Evolutionary conservation across 92 coral and sea anemone species (phyloP).

Genomic region (Porites rus): DNA sequence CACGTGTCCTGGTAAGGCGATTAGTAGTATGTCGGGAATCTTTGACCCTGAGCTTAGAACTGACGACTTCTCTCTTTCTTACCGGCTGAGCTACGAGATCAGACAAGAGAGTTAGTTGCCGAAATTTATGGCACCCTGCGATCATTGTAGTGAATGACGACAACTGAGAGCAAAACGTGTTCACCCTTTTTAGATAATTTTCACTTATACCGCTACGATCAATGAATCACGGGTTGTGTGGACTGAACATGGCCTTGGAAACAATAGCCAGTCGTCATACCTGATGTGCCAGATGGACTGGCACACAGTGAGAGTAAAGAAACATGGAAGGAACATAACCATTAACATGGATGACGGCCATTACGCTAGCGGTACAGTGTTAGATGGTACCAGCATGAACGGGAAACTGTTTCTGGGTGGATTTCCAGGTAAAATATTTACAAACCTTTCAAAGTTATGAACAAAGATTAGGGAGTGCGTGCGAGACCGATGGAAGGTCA

Average conservation of each 20-base stretch:
- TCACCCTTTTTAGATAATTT: constrained; percentile 28
- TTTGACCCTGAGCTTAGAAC: no score
- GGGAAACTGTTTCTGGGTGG: constrained; percentile 75
- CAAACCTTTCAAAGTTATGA: neutral
- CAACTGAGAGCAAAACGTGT: neutral
- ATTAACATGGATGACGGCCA: constrained; percentile 50
- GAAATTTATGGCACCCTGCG: neutral
- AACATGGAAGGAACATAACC: constrained; percentile 32
- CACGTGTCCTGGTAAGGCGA: no score
- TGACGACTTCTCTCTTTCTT: no score
- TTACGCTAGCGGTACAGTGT: constrained; percentile 29
- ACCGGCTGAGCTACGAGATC: no score
- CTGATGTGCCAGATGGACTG: constrained; percentile 81
- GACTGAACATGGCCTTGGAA: constrained; percentile 63
- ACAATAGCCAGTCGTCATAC: constrained; percentile 60
- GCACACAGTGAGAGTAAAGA: constrained; percentile 66
- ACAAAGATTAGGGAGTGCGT: neutral
- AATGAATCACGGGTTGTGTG: constrained; percentile 60
- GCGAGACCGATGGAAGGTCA: no score
- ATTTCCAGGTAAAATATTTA: constrained; percentile 60
- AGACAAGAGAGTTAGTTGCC: no score
- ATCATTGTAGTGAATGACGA: neutral
- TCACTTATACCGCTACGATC: constrained; percentile 43
- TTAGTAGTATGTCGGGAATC: no score
- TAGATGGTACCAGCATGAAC: constrained; percentile 14